A percentile compares a stretch with the other conserved stretches of the same genome.
Evolutionary conservation across 2,888 invertebrate species (phyloP).

Genomic region (Auanema freiburgensis): DNA sequence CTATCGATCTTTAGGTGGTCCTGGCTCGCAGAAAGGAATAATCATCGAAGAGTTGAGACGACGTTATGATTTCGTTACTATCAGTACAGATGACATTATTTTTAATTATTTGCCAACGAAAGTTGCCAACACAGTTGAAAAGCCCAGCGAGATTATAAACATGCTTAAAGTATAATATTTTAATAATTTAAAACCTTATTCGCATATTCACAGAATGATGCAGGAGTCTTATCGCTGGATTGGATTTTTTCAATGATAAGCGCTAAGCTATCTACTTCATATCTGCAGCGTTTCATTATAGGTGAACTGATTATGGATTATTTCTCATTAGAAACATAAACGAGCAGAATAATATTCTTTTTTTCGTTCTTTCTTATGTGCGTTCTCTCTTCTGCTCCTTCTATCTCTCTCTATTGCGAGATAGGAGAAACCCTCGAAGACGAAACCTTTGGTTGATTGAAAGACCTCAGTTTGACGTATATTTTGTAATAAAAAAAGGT

Average conservation of each 20-base stretch:
- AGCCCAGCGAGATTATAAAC: constrained; percentile 54
- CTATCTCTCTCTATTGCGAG: too few relatives aligned
- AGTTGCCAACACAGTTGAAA: constrained; percentile 52
- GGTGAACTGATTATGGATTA: constrained; percentile 21
- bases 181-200: neutral
- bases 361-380: too few relatives aligned
- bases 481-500: too few relatives aligned
- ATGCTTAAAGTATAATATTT: constrained; percentile 38
- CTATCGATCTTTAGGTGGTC: constrained; percentile 52
- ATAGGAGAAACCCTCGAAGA: neutral
- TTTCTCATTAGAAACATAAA: too few relatives aligned
- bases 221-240: constrained; percentile 54
- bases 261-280: constrained; percentile 49
- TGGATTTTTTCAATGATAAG: constrained; percentile 61
- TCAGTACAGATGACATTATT: constrained; percentile 59
- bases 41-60: constrained; percentile 60
- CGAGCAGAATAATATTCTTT: too few relatives aligned
- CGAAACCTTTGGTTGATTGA: too few relatives aligned
- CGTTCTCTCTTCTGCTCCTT: too few relatives aligned
- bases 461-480: too few relatives aligned
- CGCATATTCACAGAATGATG: constrained; percentile 45
- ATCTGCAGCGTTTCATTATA: constrained; percentile 43
- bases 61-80: constrained; percentile 55
- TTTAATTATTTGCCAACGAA: constrained; percentile 60
- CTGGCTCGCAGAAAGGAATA: constrained; percentile 61